These are phyloP conservation scores for chimpanzee (Pan troglodytes) DNA, from an alignment of 2,113 vertebrate genomes.

Conservation along the genomic window NHGRI_mPanTro3-v2.1_pri NC_072403.2:100875501-100876000, in stretches of 20 bases:
- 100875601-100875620: neutral
- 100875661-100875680: neutral
- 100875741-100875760: neutral
- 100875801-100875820: neutral
- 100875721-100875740: neutral
- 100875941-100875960: slow-evolving; percentile 1
- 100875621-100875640: neutral
- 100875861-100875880: neutral
- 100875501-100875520: neutral
- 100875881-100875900: neutral
- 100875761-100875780: neutral
- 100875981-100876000: neutral
- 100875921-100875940: neutral
- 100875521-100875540: neutral
- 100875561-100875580: neutral
- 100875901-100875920: neutral
- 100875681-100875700: neutral
- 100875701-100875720: neutral
- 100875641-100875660: neutral
- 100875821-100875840: neutral
- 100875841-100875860: neutral
- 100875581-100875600: neutral
- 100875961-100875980: neutral
- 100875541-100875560: neutral
- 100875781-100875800: neutral